Conservation (phyloP, 2,113 vertebrate genomes). For the Mystacornis crossleyi region DNA sequence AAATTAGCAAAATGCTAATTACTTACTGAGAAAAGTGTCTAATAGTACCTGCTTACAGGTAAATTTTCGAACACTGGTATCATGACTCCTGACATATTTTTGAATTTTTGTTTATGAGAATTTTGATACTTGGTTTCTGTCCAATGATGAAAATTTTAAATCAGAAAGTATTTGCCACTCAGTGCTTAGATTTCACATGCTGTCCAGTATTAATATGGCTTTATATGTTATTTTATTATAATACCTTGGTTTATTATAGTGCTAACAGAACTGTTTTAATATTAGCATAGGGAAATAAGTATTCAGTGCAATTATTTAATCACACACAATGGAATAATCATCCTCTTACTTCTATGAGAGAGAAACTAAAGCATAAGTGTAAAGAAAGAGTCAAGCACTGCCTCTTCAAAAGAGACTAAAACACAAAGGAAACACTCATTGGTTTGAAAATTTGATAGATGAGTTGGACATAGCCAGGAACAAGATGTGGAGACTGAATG, state of each 20-base stretch:
- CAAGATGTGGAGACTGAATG: not conserved
- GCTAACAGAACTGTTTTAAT: not conserved
- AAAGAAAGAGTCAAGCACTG: not conserved
- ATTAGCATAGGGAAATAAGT: not conserved
- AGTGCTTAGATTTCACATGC: not conserved
- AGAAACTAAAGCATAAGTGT: not conserved
- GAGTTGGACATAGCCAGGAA: not conserved
- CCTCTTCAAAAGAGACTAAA: not conserved
- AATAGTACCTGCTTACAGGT: not conserved
- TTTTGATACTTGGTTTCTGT: not conserved
- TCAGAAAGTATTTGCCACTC: not conserved
- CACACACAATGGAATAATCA: not conserved
- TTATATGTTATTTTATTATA: not conserved
- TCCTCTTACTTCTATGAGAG: not conserved
- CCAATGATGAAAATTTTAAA: not conserved
- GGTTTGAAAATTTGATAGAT: not conserved
- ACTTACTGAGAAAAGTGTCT: not conserved
- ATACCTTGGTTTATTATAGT: not conserved
- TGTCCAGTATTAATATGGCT: not conserved
- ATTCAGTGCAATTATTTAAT: not conserved
- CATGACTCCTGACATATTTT: not conserved
- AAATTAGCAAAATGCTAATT: not conserved
- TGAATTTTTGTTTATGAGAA: not conserved
- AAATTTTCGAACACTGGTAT: not conserved
- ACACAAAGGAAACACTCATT: not conserved